Conservation (phyloP, 2,888 invertebrate species). For the Nephrotoma appendiculata region DNA sequence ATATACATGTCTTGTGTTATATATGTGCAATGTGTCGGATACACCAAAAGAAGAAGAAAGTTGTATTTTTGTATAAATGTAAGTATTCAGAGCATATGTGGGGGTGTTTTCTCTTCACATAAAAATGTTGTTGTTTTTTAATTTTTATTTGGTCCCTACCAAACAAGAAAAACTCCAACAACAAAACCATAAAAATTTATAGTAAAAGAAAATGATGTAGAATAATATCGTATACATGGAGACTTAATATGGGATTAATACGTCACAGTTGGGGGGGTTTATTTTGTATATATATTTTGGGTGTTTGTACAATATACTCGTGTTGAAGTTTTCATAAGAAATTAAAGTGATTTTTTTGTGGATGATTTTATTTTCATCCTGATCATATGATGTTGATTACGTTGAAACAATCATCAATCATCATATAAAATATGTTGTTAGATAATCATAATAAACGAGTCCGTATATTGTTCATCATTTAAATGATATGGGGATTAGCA, state of each 20-base stretch:
- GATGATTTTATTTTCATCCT: not conserved
- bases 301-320: not conserved
- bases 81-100: not conserved
- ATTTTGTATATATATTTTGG: not conserved
- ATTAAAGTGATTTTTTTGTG: not conserved
- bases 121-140: not conserved
- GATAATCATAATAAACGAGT: not conserved
- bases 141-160: not conserved
- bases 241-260: not conserved
- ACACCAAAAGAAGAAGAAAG: not conserved
- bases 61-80: not conserved
- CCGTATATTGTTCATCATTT: not conserved
- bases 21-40: not conserved
- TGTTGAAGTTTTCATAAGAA: not conserved
- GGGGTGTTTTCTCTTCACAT: not conserved
- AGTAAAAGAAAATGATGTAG: not conserved
- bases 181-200: not conserved
- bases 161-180: not conserved
- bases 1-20: not conserved
- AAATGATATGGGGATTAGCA: not conserved
- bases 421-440: not conserved
- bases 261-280: constrained; percentile 2
- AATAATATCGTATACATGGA: not conserved
- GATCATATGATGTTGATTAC: not conserved
- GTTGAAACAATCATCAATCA: not conserved